A percentile compares a stretch with the other conserved stretches of the same genome.
Evolutionary conservation across 2,113 vertebrate genomes (phyloP).

Genomic region (Motacilla tschutschensis): DNA sequence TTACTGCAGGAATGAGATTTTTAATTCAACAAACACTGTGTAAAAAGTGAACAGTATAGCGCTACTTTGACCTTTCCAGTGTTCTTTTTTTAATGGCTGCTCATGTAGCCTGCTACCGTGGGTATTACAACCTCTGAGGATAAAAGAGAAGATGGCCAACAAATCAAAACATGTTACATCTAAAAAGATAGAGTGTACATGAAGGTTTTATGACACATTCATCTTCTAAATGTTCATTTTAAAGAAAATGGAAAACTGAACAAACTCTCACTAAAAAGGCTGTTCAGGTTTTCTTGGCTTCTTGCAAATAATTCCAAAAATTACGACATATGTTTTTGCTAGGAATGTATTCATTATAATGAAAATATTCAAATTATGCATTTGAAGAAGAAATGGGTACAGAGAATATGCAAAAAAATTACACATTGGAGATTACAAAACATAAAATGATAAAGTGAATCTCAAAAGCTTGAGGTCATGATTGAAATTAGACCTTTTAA

Average conservation of each 20-base stretch:
- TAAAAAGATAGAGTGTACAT: not conserved
- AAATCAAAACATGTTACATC: conserved; percentile 6
- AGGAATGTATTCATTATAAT: not conserved
- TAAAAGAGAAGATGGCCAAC: conserved; percentile 5
- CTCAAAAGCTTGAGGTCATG: not conserved
- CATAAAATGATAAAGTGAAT: not conserved
- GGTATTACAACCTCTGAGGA: not conserved
- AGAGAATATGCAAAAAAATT: not conserved
- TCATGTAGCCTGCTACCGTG: not conserved
- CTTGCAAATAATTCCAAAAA: not conserved
- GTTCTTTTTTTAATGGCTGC: conserved; percentile 24
- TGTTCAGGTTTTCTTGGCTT: not conserved
- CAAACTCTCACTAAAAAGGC: not conserved
- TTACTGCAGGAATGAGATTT: conserved; percentile 13
- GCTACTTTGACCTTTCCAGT: conserved; percentile 27
- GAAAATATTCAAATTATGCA: not conserved
- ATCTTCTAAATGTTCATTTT: not conserved
- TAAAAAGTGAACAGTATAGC: not conserved
- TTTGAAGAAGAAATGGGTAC: not conserved
- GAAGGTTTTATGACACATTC: not conserved
- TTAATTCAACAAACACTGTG: conserved; percentile 24
- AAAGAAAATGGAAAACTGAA: conserved; percentile 3
- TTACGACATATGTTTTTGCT: not conserved
- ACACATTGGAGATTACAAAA: not conserved
- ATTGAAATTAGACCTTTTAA: not conserved